Percentiles rank a stretch among this genome's conserved stretches.
phyloP scores from a whole-genome alignment of 2,888 invertebrate species.

The Stenodera caucasica region DNA sequence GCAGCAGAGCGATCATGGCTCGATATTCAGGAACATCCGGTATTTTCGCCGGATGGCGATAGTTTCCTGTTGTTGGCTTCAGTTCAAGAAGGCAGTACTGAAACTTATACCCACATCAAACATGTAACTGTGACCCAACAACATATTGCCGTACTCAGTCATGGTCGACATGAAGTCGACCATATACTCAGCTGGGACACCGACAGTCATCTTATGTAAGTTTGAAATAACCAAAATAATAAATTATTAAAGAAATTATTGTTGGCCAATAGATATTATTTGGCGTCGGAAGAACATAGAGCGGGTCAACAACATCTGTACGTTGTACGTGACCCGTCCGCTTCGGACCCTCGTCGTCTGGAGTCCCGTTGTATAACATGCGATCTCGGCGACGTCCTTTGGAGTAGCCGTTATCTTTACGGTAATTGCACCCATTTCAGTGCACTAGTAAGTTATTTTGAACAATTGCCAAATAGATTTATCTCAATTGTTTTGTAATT shows the following conservation, averaged over 20 bases:
- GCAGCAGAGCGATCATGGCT: conserved; percentile 85
- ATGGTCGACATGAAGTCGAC: conserved; percentile 82
- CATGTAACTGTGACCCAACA: conserved; percentile 81
- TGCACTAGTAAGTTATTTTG: conserved; percentile 65
- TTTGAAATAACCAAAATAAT: conserved; percentile 17
- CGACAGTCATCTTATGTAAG: conserved; percentile 76
- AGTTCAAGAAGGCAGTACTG: conserved; percentile 81
- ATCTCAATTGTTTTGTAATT: not conserved
- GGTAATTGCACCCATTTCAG: conserved; percentile 86
- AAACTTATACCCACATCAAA: conserved; percentile 86
- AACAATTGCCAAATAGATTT: not conserved
- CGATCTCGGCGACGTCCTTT: conserved; percentile 71
- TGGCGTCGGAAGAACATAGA: conserved; percentile 78
- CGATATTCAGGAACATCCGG: conserved; percentile 80
- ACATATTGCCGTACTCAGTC: conserved; percentile 81
- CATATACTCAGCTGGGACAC: conserved; percentile 86
- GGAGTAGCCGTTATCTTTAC: conserved; percentile 79
- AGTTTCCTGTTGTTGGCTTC: conserved; percentile 81
- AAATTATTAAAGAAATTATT: not conserved
- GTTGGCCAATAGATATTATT: conserved; percentile 50
- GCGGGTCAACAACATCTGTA: conserved; percentile 89
- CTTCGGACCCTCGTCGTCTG: conserved; percentile 67
- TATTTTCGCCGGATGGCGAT: conserved; percentile 82
- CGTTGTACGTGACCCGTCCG: conserved; percentile 76
- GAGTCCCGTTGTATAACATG: conserved; percentile 88